Conservation (phyloP, 1,140 invertebrate species). For the Anoplolepis gracilipes region DNA sequence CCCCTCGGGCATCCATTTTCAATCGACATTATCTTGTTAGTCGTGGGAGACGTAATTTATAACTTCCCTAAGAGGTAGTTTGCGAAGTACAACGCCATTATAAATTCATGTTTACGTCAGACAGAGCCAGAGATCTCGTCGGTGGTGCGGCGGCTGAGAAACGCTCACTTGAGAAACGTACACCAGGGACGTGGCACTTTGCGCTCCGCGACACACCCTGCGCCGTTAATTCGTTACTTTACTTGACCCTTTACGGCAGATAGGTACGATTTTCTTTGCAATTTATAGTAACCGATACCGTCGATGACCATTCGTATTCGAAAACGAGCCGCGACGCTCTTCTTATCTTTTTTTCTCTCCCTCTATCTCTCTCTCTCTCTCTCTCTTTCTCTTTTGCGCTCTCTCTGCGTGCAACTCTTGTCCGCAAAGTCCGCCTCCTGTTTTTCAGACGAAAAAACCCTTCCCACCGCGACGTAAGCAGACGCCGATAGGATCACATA, state of each 20-base stretch:
- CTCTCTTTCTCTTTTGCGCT: not conserved
- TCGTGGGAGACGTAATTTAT: conserved; percentile 65
- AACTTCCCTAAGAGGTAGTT: conserved; percentile 71
- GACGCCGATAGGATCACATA: conserved; percentile 36
- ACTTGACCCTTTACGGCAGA: conserved; percentile 73
- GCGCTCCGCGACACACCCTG: conserved; percentile 73
- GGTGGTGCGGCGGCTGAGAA: not conserved
- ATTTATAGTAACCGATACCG: conserved; percentile 78
- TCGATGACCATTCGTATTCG: conserved; percentile 74
- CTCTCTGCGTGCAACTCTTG: not conserved
- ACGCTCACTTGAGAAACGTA: conserved; percentile 47
- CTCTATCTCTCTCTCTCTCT: not conserved
- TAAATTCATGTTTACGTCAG: conserved; percentile 71
- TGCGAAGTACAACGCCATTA: conserved; percentile 71
- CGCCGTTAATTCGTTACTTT: conserved; percentile 77
- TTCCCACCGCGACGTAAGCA: not conserved
- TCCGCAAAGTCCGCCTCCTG: not conserved
- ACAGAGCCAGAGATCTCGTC: not conserved
- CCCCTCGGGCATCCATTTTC: conserved; percentile 10
- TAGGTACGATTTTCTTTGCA: conserved; percentile 71
- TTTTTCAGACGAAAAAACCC: conserved; percentile 21
- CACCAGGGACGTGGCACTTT: conserved; percentile 69
- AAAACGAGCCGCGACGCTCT: conserved; percentile 68
- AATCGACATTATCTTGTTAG: conserved; percentile 23
- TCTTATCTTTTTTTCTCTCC: conserved; percentile 58